These are phyloP conservation scores for Mesembrinibis cayennensis DNA, from an alignment of 2,113 vertebrate genomes.

Conservation along the genomic window DNA sequence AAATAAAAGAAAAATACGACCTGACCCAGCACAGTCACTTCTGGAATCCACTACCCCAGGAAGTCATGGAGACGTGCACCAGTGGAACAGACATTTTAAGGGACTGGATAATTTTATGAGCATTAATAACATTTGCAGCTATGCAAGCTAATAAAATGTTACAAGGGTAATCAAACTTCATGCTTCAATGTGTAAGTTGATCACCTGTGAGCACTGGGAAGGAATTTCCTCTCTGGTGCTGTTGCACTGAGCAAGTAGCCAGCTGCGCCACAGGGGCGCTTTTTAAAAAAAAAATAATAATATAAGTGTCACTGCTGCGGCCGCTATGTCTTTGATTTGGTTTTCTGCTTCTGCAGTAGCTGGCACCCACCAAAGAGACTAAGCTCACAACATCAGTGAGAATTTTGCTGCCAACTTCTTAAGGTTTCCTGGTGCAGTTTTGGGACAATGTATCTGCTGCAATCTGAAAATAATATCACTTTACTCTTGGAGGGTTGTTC, in stretches of 20 bases:
- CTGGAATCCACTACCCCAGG: conserved; percentile 45
- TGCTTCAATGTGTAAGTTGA: conserved; percentile 61
- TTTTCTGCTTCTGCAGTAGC: not conserved
- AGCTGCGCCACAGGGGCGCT: not conserved
- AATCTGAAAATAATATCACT: not conserved
- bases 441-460: accelerated
- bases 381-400: not conserved
- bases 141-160: conserved; percentile 69
- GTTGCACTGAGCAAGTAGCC: conserved; percentile 10
- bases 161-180: conserved; percentile 68
- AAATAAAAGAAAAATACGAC: conserved; percentile 29
- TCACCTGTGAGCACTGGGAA: conserved; percentile 49
- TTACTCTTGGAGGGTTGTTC: not conserved
- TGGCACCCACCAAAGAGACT: not conserved
- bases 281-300: not conserved
- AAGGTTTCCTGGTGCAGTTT: not conserved
- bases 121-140: conserved; percentile 73
- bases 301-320: not conserved
- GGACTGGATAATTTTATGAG: conserved; percentile 66
- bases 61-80: conserved; percentile 31
- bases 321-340: not conserved
- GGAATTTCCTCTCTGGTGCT: conserved; percentile 59
- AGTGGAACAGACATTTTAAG: conserved; percentile 57
- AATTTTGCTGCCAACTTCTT: not conserved
- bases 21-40: not conserved